phyloP scores from a whole-genome alignment of 2,797 vertebrate genomes.

The Leptoclinus maculatus region DNA sequence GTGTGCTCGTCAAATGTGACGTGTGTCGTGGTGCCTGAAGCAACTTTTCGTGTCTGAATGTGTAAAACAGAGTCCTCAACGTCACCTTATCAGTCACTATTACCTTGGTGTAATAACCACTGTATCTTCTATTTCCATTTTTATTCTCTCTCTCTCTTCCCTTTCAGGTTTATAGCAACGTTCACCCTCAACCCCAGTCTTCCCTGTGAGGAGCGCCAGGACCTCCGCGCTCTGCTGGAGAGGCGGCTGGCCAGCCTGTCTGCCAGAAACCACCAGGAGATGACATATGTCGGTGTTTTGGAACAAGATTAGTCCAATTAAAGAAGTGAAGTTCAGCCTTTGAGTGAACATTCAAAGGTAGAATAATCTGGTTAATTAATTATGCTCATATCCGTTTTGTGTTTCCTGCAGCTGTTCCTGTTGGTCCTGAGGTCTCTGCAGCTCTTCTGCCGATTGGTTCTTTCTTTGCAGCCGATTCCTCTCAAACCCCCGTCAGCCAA shows the following conservation, averaged over 20 bases:
- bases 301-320: background rate
- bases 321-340: background rate
- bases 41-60: background rate
- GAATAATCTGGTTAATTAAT: background rate
- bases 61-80: background rate
- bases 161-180: constrained; percentile 89
- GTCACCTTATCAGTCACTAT: background rate
- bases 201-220: constrained; percentile 76
- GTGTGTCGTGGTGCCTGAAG: background rate
- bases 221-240: constrained; percentile 83
- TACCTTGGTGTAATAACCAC: background rate
- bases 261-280: constrained; percentile 88
- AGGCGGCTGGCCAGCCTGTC: constrained; percentile 88
- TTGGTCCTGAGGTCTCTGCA: constrained; percentile 91
- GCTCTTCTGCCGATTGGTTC: constrained; percentile 90
- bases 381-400: constrained; percentile 11
- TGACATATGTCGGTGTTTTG: constrained; percentile 90
- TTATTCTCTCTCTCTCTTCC: background rate
- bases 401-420: constrained; percentile 89
- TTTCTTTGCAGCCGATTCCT: constrained; percentile 93
- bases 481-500: constrained; percentile 86
- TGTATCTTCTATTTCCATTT: background rate
- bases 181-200: constrained; percentile 91
- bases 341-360: background rate
- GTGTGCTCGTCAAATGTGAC: constrained; percentile 31